Conservation (phyloP, 2,797 vertebrate genomes). For the Micropoecilia bifurca region DNA sequence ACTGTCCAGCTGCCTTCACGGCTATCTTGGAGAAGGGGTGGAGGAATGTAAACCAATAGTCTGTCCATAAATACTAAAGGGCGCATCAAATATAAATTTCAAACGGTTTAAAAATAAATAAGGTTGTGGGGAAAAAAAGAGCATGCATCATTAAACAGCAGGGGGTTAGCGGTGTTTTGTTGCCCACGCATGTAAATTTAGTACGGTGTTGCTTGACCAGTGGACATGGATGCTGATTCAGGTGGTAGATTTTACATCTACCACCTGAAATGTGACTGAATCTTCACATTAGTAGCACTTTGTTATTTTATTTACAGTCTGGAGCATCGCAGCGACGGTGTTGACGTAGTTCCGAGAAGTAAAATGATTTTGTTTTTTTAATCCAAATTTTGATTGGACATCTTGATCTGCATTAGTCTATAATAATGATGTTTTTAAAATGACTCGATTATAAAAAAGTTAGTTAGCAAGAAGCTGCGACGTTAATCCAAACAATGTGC, state of each 20-base stretch:
- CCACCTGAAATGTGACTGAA: background rate
- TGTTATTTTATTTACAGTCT: background rate
- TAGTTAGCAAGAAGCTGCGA: background rate
- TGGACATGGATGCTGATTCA: constrained; percentile 55
- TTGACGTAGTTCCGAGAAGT: background rate
- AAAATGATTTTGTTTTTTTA: too few relatives aligned
- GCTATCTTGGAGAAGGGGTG: constrained; percentile 2
- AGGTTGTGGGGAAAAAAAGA: constrained; percentile 57
- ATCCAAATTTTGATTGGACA: background rate
- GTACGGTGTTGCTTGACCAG: constrained; percentile 32
- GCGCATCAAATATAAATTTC: constrained; percentile 79
- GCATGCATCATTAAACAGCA: constrained; percentile 63
- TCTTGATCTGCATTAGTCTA: background rate
- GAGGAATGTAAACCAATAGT: constrained; percentile 65
- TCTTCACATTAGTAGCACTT: background rate
- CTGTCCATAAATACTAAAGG: constrained; percentile 65
- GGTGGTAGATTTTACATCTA: constrained; percentile 37
- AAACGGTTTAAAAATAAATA: constrained; percentile 80
- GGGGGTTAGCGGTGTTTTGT: constrained; percentile 58
- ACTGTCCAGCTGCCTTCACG: constrained; percentile 30
- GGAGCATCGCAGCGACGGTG: background rate
- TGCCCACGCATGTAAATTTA: constrained; percentile 51
- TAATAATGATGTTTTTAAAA: background rate
- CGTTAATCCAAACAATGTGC: background rate
- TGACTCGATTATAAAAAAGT: background rate